Evolutionary conservation across 2,888 invertebrate species (phyloP), one percentile per base, ranked within the genome.

Genomic region (Drosophila macrospina): DNA sequence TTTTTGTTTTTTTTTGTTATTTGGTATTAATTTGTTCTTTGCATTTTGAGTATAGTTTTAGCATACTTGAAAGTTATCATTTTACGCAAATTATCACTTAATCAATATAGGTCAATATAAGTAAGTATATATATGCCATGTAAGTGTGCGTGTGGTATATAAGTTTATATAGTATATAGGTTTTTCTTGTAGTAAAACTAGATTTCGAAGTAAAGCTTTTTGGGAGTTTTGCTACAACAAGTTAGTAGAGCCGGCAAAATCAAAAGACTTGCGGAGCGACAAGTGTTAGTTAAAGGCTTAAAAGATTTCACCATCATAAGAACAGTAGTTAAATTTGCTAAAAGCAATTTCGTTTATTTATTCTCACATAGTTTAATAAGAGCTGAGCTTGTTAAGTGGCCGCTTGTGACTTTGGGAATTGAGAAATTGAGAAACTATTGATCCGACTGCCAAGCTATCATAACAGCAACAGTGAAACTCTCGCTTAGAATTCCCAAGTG

Each of bases 41-140:
- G 47, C 55, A 59, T 55, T 78, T 75, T 65, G 69, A 78, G 71
- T 80, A 87, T 84, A 86, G 69, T 83, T 80, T 47, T 82, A 80
- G 78, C 82, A 74, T 84, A 87, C 64, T 69, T 66, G 73, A 80
- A 82, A 80, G 80, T 75, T 28, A 28, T 28, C 28, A 28, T 64
- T 71, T 88, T 68, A 75, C 64, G 79, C 84, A 88, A 86, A 75
- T 86, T 83, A 89, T 84, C 69, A 84, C 90, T 88, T 83, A 83
- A 83, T 83, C 71, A 82, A 85, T 83, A 85, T 73, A 81, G 68
- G 64, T 68, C 62, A 55, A 71, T 76, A 80, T 71, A 69, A 62
- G 62, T 78, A 80, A 63, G 69, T 76, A 61, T 69, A 52, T 61
- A 59, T 84, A 87, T 83, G 79, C 76, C 65, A 78, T 82, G 80